These are phyloP conservation scores for Leucopsar rothschildi DNA, from an alignment of 2,113 vertebrate genomes.

Conservation along the genomic window DNA sequence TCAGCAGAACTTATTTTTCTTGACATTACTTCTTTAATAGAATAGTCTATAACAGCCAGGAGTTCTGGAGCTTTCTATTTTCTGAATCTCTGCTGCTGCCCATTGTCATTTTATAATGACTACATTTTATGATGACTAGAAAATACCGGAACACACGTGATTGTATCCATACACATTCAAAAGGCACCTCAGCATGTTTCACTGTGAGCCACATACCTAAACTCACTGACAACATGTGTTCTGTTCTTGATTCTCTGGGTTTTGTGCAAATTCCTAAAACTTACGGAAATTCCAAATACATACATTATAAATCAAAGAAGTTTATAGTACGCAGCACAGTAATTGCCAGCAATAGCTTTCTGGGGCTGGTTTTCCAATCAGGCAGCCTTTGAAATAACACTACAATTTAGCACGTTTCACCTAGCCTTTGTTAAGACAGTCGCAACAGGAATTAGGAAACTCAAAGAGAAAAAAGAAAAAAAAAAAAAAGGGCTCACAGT, in stretches of 20 bases:
- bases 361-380: not conserved
- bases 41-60: not conserved
- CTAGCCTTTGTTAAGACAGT: not conserved
- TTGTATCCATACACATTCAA: not conserved
- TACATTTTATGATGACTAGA: not conserved
- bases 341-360: not conserved
- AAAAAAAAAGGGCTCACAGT: conserved; percentile 75
- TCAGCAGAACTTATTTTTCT: conserved; percentile 20
- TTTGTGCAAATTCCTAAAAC: not conserved
- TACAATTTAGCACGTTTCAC: not conserved
- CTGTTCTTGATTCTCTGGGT: not conserved
- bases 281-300: not conserved
- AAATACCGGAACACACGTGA: not conserved
- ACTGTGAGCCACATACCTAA: not conserved
- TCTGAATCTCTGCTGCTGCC: not conserved
- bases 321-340: not conserved
- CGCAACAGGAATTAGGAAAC: not conserved
- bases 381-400: not conserved
- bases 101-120: not conserved
- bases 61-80: not conserved
- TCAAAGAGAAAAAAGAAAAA: not conserved
- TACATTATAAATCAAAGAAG: not conserved
- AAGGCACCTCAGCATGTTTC: not conserved
- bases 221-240: accelerated
- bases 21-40: not conserved